Evolutionary conservation across 2,888 invertebrate species (phyloP).

Genomic region (Lampropteryx suffumata): DNA sequence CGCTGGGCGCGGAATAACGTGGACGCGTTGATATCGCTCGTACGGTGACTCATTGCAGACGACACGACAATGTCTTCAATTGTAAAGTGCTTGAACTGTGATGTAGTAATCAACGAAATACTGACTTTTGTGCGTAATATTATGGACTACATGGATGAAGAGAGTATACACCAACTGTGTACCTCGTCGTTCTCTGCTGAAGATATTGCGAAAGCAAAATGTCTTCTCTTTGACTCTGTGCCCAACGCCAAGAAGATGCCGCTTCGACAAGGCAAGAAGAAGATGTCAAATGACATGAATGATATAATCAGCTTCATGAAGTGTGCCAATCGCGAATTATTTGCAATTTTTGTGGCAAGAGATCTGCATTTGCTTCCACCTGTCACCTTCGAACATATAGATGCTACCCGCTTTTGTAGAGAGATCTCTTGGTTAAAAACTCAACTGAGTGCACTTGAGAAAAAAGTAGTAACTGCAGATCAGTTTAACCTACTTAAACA

Average conservation of each 20-base stretch:
- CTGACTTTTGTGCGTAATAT: slow-evolving; percentile 12
- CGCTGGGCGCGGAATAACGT: too few relatives aligned
- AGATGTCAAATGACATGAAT: slow-evolving; percentile 10
- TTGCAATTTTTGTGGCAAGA: slow-evolving; percentile 20
- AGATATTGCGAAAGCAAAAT: slow-evolving; percentile 18
- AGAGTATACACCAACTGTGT: slow-evolving; percentile 12
- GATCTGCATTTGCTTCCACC: slow-evolving; percentile 16
- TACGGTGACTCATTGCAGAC: slow-evolving; percentile 7
- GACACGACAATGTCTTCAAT: slow-evolving; percentile 10
- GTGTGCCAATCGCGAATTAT: slow-evolving; percentile 1
- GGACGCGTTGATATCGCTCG: too few relatives aligned
- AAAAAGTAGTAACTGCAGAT: slow-evolving; percentile 13
- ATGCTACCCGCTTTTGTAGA: slow-evolving; percentile 9
- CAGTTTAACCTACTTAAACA: slow-evolving; percentile 15
- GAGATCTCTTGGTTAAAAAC: slow-evolving; percentile 14
- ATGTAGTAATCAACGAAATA: slow-evolving; percentile 14
- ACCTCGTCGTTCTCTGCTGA: slow-evolving; percentile 8
- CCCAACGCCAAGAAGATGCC: slow-evolving; percentile 15
- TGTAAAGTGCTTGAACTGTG: slow-evolving; percentile 15
- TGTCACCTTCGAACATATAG: slow-evolving; percentile 7
- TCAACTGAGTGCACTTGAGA: slow-evolving; percentile 9
- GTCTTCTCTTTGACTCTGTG: slow-evolving; percentile 16
- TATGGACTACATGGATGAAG: slow-evolving; percentile 13
- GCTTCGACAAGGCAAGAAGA: slow-evolving; percentile 11
- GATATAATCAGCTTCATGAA: slow-evolving; percentile 17